Base-by-base conservation (phyloP, 2,888 invertebrate species). In the Mesorhabditis spiculigera region DNA sequence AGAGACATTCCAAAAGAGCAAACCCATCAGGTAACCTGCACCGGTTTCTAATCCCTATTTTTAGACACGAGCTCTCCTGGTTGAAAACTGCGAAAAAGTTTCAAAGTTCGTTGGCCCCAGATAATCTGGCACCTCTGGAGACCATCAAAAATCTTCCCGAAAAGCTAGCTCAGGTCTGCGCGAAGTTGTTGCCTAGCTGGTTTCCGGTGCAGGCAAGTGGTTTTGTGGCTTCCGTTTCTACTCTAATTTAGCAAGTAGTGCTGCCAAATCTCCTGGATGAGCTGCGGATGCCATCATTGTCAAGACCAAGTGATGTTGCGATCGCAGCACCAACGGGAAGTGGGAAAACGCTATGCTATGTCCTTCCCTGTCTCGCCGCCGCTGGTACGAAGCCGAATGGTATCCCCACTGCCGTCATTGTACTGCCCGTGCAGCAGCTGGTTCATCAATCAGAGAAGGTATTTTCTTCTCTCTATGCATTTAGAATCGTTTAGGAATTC, bases 291-390 rank as follows among this genome's bases (percentile, higher is more conserved):
- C 74, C 76, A 6, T 75, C 79, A 1, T 61, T 77, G 6, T 45
- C 82, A 67, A 91, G 92, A 88, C 92, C 93, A 0, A 90, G 91
- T 78, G 97, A 98, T 87, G 89, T 95, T 68, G 97, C 97, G 88
- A 93, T 98, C 44, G 95, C 94, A 63, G 95, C 96, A 28, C 95
- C 97, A 0, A 97, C 97, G 3, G 96, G 84, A 58, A 95, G 95
- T 89, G 97, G 97, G 41, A 97, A 97, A 89, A 97, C 97, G 1
- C 87, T 97, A 71, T 92, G 95, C 4, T 97, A 93, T 90, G 93
- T 93, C 66, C 87, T 97, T 74, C 97, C 97, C 65, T 67, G 45
- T 44, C 69, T 76, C 61, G 75, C 73, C 0, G 68, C 73, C 4
- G 68, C 75, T 44, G 75, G 75, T 41, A 28, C 62, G 8, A 43